These are phyloP conservation scores for Uropsilus gracilis DNA, from an alignment of 2,113 vertebrate genomes.

Conservation along the genomic window DNA sequence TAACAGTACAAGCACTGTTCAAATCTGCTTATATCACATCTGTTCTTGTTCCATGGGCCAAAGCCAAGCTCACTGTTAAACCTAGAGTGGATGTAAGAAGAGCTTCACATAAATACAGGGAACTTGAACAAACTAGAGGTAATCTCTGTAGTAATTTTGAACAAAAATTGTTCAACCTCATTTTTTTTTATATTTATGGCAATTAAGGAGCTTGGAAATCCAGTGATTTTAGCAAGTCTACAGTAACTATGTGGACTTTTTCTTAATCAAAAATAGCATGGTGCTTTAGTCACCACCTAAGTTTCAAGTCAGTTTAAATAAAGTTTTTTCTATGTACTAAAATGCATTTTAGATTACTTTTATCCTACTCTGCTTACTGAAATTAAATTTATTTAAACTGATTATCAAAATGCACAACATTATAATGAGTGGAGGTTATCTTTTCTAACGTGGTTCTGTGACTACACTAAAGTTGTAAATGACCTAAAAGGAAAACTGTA, in stretches of 20 bases:
- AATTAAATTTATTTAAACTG: not conserved
- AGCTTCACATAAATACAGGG: not conserved
- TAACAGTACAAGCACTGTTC: not conserved
- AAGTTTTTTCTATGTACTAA: not conserved
- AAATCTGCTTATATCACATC: not conserved
- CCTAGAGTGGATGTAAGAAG: not conserved
- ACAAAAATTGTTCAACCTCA: not conserved
- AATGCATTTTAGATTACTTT: constrained; percentile 2
- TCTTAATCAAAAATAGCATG: not conserved
- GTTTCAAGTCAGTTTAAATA: not conserved
- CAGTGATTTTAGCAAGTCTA: not conserved
- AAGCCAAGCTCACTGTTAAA: not conserved
- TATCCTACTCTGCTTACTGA: not conserved
- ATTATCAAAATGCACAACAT: not conserved
- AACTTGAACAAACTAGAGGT: not conserved
- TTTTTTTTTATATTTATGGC: not conserved
- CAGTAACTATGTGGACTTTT: not conserved
- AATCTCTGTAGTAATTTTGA: not conserved
- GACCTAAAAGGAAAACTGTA: not conserved
- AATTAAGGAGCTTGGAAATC: not conserved
- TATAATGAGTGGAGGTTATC: not conserved
- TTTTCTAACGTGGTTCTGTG: not conserved
- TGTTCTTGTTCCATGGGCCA: not conserved
- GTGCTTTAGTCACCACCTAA: not conserved
- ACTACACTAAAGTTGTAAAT: not conserved